Conservation (phyloP, 2,113 vertebrate genomes). For the Capricornis sumatraensis region DNA sequence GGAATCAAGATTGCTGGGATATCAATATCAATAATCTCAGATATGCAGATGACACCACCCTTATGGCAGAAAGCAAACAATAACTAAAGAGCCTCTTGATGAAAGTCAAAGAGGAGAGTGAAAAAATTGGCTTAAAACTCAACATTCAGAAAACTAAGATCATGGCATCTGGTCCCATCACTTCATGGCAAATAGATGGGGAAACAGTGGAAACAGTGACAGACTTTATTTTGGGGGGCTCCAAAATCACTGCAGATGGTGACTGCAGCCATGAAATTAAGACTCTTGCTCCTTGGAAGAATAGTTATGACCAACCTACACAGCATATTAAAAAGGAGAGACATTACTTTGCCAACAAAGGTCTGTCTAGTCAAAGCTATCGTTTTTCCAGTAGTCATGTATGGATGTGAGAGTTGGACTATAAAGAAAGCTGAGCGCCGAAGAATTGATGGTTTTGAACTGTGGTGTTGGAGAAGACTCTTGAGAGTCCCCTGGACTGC, state of each 20-base stretch:
- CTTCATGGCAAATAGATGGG: neutral
- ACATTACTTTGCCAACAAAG: neutral
- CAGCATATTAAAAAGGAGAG: neutral
- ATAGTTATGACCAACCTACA: neutral
- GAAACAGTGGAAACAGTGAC: neutral
- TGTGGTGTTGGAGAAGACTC: neutral
- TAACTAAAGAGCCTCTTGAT: neutral
- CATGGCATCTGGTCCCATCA: neutral
- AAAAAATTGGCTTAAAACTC: neutral
- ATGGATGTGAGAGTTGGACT: neutral
- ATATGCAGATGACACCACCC: neutral
- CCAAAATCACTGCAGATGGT: neutral
- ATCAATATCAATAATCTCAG: neutral
- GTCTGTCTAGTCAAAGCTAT: neutral
- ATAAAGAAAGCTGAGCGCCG: neutral
- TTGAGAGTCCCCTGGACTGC: neutral
- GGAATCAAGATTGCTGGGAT: neutral
- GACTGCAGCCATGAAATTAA: neutral
- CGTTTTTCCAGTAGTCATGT: neutral
- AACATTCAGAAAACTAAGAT: neutral
- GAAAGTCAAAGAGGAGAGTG: neutral
- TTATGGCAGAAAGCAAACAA: neutral
- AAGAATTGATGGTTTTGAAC: neutral
- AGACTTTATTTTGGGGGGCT: neutral
- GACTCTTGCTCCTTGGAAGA: neutral